phyloP scores from a whole-genome alignment of 2,113 vertebrate genomes.

The Halichoerus grypus region DNA sequence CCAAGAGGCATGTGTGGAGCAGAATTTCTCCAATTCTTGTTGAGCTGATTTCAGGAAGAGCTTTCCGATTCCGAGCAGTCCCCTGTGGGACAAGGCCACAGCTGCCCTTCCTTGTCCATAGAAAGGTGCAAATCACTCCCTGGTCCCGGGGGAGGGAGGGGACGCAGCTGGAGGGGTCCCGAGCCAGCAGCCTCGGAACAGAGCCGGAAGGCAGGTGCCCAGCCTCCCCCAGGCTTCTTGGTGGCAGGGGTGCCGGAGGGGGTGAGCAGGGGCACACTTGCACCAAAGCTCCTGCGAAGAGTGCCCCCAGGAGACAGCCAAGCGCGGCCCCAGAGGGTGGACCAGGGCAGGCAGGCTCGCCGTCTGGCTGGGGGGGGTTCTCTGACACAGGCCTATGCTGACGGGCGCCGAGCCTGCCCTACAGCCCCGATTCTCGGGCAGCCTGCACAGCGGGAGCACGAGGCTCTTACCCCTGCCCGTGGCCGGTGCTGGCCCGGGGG shows the following conservation, averaged over 20 bases:
- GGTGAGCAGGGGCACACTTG: not conserved
- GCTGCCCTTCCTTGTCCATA: not conserved
- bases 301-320: not conserved
- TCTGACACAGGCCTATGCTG: not conserved
- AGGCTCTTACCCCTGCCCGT: not conserved
- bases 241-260: not conserved
- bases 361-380: not conserved
- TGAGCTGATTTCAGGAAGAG: not conserved
- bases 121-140: not conserved
- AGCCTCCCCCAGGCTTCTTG: not conserved
- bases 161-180: fast-evolving
- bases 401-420: too few species aligned
- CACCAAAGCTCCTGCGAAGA: not conserved
- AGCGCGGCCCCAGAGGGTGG: not conserved
- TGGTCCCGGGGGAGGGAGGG: not conserved
- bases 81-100: not conserved
- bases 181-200: not conserved
- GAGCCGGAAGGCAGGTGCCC: not conserved
- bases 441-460: not conserved
- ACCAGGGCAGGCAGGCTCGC: fast-evolving
- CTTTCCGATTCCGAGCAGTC: not conserved
- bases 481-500: not conserved
- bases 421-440: not conserved
- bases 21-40: not conserved
- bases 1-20: not conserved